Percentiles rank a stretch among this genome's conserved stretches.
These are phyloP conservation scores for Larimichthys crocea DNA, from an alignment of 2,113 vertebrate genomes.

Conservation along the genomic window DNA sequence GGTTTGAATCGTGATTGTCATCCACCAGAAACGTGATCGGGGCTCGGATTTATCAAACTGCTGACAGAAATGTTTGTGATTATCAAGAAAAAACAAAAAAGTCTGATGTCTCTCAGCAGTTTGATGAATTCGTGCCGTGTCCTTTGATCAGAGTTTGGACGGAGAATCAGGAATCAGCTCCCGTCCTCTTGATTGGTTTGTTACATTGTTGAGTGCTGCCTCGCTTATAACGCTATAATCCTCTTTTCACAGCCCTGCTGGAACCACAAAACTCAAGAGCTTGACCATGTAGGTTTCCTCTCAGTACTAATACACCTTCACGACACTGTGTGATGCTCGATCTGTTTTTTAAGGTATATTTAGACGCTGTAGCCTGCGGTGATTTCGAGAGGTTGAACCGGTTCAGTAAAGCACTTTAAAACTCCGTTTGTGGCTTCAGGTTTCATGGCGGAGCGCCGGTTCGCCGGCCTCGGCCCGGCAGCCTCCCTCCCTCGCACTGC, in stretches of 20 bases:
- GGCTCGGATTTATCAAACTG: slow-evolving; percentile 25
- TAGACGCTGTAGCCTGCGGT: not conserved
- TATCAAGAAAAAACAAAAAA: too few relatives aligned
- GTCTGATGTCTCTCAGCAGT: not conserved
- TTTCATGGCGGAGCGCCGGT: not conserved
- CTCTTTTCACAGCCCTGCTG: slow-evolving; percentile 88
- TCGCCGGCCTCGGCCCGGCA: not conserved
- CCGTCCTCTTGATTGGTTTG: slow-evolving; percentile 40
- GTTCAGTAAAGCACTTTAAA: not conserved
- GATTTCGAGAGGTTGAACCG: not conserved
- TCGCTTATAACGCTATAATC: slow-evolving; percentile 78
- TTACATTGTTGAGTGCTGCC: slow-evolving; percentile 18
- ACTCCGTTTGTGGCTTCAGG: not conserved
- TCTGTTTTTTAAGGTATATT: not conserved
- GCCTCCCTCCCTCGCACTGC: slow-evolving; percentile 16
- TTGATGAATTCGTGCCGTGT: slow-evolving; percentile 1
- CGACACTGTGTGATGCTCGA: not conserved
- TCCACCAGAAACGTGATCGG: not conserved
- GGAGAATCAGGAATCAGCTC: slow-evolving; percentile 54
- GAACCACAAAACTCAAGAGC: slow-evolving; percentile 79
- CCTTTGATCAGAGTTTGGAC: slow-evolving; percentile 31
- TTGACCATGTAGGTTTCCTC: slow-evolving; percentile 93
- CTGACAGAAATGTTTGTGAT: not conserved
- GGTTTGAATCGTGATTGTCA: slow-evolving; percentile 25
- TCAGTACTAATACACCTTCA: not conserved